Conservation (phyloP, 2,113 vertebrate species). For the Hiodon alosoides region DNA sequence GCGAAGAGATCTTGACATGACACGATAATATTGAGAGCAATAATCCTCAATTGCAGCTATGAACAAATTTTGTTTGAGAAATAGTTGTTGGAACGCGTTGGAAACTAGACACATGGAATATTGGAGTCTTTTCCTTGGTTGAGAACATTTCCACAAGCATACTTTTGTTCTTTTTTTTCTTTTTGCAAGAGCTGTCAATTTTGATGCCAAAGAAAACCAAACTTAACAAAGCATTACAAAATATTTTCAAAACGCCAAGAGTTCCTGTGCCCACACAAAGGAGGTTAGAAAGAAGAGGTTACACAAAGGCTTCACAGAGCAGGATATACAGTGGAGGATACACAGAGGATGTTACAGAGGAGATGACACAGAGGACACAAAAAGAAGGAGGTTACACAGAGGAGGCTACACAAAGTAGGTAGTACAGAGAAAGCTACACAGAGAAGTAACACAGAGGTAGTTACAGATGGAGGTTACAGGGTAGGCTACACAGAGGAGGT, state of each 20-base stretch:
- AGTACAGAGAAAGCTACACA: too few species aligned
- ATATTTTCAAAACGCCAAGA: slow-evolving; percentile 61
- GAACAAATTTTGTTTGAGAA: slow-evolving; percentile 26
- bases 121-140: slow-evolving; percentile 20
- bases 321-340: too few species aligned
- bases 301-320: too few species aligned
- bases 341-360: too few species aligned
- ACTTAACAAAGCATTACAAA: slow-evolving; percentile 45
- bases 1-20: slow-evolving; percentile 21
- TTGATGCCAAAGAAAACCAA: slow-evolving; percentile 46
- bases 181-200: slow-evolving; percentile 18
- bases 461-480: too few species aligned
- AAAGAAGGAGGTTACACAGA: too few species aligned
- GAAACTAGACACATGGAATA: slow-evolving; percentile 29
- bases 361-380: too few species aligned
- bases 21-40: slow-evolving; percentile 28
- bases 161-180: slow-evolving; percentile 1
- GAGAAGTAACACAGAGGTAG: too few species aligned
- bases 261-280: background rate
- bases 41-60: slow-evolving; percentile 20
- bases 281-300: too few species aligned
- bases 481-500: too few species aligned
- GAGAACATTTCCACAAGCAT: slow-evolving; percentile 23
- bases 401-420: too few species aligned
- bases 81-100: slow-evolving; percentile 21